Percentiles rank a stretch among this genome's conserved stretches.
These are phyloP conservation scores for Tapera naevia DNA, from an alignment of 2,797 vertebrate species.

Conservation along the genomic window DNA sequence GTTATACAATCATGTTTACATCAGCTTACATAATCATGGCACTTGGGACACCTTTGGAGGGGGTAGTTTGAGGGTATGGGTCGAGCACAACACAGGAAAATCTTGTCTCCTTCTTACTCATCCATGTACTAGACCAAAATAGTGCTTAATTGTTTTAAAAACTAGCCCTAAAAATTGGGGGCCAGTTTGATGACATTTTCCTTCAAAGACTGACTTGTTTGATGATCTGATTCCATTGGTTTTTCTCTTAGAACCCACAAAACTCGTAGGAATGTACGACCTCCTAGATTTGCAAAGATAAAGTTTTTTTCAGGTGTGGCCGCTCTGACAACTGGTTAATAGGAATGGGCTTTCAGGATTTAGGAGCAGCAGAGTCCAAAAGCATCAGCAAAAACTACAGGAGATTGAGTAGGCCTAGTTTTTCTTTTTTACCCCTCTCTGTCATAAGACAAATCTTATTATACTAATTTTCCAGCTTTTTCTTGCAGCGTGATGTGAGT, in stretches of 20 bases:
- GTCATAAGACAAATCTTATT: neutral
- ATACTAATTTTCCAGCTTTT: neutral
- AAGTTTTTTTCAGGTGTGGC: neutral
- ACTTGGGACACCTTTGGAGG: neutral
- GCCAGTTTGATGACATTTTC: neutral
- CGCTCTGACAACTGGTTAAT: neutral
- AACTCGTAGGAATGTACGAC: neutral
- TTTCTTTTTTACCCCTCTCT: neutral
- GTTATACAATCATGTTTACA: neutral
- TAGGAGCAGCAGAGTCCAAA: neutral
- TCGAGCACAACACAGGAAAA: neutral
- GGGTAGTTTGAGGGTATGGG: neutral
- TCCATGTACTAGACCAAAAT: neutral
- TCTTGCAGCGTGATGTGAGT: neutral
- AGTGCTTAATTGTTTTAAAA: neutral
- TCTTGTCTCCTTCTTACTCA: neutral
- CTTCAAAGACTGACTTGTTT: neutral
- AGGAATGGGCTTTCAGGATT: neutral
- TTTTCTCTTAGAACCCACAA: neutral
- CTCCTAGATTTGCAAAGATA: neutral
- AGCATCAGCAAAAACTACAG: neutral
- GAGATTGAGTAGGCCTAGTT: neutral
- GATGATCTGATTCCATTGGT: neutral
- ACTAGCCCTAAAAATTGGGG: neutral
- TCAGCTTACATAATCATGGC: neutral